Evolutionary conservation across 2,888 invertebrate species (phyloP).

Genomic region (Antitype chi): DNA sequence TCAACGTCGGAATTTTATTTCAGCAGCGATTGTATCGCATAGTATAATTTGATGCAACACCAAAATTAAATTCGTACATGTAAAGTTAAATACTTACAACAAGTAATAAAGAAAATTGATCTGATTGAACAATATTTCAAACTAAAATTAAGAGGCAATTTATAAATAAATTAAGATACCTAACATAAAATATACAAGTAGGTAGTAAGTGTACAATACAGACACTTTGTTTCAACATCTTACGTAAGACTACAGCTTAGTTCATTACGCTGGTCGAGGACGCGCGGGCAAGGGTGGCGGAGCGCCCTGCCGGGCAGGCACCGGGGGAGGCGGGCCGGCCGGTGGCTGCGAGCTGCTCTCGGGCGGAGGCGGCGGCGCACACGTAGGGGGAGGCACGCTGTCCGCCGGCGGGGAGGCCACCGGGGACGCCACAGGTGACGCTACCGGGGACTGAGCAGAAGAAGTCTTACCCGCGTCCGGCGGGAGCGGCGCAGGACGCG

Average conservation of each 20-base stretch:
- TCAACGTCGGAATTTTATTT: slow-evolving; percentile 27
- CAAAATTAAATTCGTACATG: slow-evolving; percentile 51
- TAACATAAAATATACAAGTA: slow-evolving; percentile 47
- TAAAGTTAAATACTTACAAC: slow-evolving; percentile 14
- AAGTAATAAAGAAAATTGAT: slow-evolving; percentile 16
- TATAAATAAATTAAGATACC: slow-evolving; percentile 45
- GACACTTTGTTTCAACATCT: slow-evolving; percentile 17
- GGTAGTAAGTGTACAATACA: slow-evolving; percentile 29
- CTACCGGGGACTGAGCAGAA: slow-evolving; percentile 79
- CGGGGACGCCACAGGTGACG: slow-evolving; percentile 86
- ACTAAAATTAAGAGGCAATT: slow-evolving; percentile 7
- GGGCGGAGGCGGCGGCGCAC: slow-evolving; percentile 90
- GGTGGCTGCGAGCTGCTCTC: slow-evolving; percentile 81
- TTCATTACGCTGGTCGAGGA: slow-evolving; percentile 81
- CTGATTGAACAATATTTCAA: slow-evolving; percentile 20
- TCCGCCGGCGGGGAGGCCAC: slow-evolving; percentile 89
- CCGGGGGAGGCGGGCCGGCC: slow-evolving; percentile 83
- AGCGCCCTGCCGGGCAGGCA: slow-evolving; percentile 90
- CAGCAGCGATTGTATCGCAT: slow-evolving; percentile 54
- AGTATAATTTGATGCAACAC: slow-evolving; percentile 27
- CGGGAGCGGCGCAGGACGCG: slow-evolving; percentile 90
- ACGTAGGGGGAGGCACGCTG: slow-evolving; percentile 92
- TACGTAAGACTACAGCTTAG: slow-evolving; percentile 35
- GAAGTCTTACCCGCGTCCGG: slow-evolving; percentile 85
- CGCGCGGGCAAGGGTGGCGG: slow-evolving; percentile 93